Percentiles rank a stretch among this genome's conserved stretches.
phyloP scores from a whole-genome alignment of 2,797 vertebrate genomes.

The Etheostoma perlongum region DNA sequence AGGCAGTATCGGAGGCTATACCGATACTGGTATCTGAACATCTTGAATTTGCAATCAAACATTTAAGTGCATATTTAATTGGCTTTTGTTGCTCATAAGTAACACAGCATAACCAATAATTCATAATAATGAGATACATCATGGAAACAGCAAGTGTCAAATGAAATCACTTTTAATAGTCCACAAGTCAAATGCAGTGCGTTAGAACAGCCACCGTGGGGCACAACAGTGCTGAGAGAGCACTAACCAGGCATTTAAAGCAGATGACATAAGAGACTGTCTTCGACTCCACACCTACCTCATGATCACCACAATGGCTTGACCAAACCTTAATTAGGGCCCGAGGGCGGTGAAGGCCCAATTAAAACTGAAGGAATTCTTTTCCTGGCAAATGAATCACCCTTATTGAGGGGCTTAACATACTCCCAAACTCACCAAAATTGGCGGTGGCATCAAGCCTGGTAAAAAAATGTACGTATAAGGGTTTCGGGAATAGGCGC shows the following conservation, averaged over 20 bases:
- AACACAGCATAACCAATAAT: not conserved
- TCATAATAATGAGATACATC: not conserved
- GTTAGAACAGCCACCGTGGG: constrained; percentile 62
- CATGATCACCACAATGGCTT: not conserved
- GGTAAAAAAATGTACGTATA: too few species aligned
- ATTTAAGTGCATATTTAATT: not conserved
- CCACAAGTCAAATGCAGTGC: constrained; percentile 37
- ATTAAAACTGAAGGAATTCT: too few species aligned
- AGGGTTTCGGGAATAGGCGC: too few species aligned
- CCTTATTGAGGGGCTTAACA: too few species aligned
- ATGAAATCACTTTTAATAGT: not conserved
- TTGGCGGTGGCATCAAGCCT: too few species aligned
- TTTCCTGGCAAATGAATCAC: too few species aligned
- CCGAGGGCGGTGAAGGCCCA: too few species aligned
- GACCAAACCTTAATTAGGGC: not conserved
- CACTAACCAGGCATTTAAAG: not conserved
- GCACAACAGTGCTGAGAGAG: constrained; percentile 41
- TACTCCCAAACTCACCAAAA: too few species aligned
- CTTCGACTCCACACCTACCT: not conserved
- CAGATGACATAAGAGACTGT: not conserved
- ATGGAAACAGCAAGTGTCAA: not conserved
- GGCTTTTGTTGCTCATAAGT: not conserved
- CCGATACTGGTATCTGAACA: too few species aligned
- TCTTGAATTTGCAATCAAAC: not conserved
- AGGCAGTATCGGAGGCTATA: too few species aligned